These are phyloP conservation scores for Crenuchus spilurus DNA, from an alignment of 2,797 vertebrate species.

Conservation along the genomic window DNA sequence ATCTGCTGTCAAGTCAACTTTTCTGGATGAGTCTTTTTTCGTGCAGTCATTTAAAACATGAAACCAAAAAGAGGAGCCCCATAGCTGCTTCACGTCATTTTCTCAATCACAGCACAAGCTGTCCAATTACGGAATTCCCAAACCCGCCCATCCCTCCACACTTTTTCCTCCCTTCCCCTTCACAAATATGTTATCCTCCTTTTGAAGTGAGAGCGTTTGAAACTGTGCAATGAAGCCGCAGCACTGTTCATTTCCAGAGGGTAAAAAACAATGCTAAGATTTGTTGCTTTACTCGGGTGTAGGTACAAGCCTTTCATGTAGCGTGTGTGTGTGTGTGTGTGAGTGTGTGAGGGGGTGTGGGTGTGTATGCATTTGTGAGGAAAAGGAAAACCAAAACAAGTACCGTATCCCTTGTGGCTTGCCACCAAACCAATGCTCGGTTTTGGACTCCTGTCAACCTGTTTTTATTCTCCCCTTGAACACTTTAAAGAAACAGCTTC, in stretches of 20 bases:
- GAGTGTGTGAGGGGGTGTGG: conserved; percentile 50
- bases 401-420: conserved; percentile 67
- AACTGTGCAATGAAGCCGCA: conserved; percentile 62
- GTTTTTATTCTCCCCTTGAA: conserved; percentile 36
- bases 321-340: conserved; percentile 42
- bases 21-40: conserved; percentile 47
- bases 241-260: conserved; percentile 68
- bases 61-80: conserved; percentile 57
- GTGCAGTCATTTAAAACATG: conserved; percentile 38
- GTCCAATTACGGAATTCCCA: conserved; percentile 53
- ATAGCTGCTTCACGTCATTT: conserved; percentile 54
- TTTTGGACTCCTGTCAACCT: conserved; percentile 37
- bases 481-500: conserved; percentile 17
- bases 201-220: conserved; percentile 53
- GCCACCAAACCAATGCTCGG: conserved; percentile 68
- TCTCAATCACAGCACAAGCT: conserved; percentile 63
- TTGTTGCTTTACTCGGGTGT: conserved; percentile 72
- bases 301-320: conserved; percentile 77
- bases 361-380: conserved; percentile 53
- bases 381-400: conserved; percentile 80
- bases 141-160: conserved; percentile 55
- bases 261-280: conserved; percentile 67
- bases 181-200: conserved; percentile 44
- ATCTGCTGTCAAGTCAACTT: conserved; percentile 60
- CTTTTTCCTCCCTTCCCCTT: conserved; percentile 35